These are phyloP conservation scores for Rhinophrynus dorsalis DNA, from an alignment of 2,797 vertebrate genomes.

Conservation along the genomic window DNA sequence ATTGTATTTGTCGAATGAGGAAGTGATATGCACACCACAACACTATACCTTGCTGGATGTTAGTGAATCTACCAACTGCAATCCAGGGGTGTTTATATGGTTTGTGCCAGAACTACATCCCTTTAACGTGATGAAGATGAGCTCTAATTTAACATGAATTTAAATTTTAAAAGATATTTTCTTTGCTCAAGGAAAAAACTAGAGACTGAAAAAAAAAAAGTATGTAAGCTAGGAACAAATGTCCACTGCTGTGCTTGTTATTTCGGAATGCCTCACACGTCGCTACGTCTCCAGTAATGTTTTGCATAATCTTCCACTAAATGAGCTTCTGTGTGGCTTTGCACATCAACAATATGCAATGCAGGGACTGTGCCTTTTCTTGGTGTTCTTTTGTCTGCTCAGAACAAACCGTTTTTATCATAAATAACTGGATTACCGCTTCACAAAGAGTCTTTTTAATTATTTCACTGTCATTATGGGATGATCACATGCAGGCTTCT, in stretches of 20 bases:
- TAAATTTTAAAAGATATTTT: too few relatives aligned
- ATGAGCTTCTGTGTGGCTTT: slow-evolving; percentile 56
- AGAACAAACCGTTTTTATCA: neutral
- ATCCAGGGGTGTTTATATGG: too few relatives aligned
- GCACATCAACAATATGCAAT: slow-evolving; percentile 37
- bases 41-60: too few relatives aligned
- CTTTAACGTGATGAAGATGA: too few relatives aligned
- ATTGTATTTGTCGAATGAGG: too few relatives aligned
- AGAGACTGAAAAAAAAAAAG: slow-evolving; percentile 47
- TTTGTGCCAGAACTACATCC: too few relatives aligned
- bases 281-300: slow-evolving; percentile 58
- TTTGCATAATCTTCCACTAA: slow-evolving; percentile 56
- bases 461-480: too few relatives aligned
- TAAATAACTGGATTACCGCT: neutral
- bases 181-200: too few relatives aligned
- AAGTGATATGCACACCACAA: too few relatives aligned
- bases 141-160: too few relatives aligned
- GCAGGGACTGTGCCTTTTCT: neutral
- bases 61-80: too few relatives aligned
- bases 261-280: slow-evolving; percentile 52
- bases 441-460: neutral
- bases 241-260: slow-evolving; percentile 49
- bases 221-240: slow-evolving; percentile 52
- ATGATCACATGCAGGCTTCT: too few relatives aligned
- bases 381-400: neutral